Conservation (phyloP, 1,140 invertebrate species). For the Oscheius sp. region DNA sequence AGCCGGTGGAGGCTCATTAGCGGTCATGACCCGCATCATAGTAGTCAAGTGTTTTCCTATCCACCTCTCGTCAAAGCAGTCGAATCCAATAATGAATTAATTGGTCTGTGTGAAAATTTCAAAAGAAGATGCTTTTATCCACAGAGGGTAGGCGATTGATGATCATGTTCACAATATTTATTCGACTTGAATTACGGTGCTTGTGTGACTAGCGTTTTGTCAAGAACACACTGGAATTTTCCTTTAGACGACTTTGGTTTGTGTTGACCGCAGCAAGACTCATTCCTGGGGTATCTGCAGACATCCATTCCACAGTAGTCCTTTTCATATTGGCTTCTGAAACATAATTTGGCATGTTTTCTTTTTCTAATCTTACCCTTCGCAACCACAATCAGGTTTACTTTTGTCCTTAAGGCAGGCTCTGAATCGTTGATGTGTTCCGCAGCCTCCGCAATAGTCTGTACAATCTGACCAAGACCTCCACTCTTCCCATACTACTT, state of each 20-base stretch:
- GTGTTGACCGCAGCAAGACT: neutral
- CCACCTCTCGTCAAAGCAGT: neutral
- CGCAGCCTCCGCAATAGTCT: neutral
- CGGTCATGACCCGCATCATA: neutral
- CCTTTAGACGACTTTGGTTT: neutral
- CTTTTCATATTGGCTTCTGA: neutral
- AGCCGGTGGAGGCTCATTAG: constrained; percentile 9
- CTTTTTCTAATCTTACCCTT: neutral
- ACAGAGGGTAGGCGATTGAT: neutral
- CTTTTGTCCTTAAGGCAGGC: neutral
- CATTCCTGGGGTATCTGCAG: neutral
- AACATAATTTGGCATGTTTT: no score
- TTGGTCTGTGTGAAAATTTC: no score
- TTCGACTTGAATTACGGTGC: neutral
- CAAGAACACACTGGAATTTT: neutral
- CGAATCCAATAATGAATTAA: no score
- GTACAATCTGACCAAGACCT: neutral
- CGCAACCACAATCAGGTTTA: neutral
- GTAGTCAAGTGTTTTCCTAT: constrained; percentile 11
- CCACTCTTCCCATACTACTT: neutral
- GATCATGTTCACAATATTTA: constrained; percentile 4
- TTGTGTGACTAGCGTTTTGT: neutral
- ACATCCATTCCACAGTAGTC: neutral
- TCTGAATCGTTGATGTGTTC: neutral
- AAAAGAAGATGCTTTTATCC: no score